These are phyloP conservation scores for Dichetophora obliterata DNA, from an alignment of 2,888 invertebrate species.

Conservation along the genomic window DNA sequence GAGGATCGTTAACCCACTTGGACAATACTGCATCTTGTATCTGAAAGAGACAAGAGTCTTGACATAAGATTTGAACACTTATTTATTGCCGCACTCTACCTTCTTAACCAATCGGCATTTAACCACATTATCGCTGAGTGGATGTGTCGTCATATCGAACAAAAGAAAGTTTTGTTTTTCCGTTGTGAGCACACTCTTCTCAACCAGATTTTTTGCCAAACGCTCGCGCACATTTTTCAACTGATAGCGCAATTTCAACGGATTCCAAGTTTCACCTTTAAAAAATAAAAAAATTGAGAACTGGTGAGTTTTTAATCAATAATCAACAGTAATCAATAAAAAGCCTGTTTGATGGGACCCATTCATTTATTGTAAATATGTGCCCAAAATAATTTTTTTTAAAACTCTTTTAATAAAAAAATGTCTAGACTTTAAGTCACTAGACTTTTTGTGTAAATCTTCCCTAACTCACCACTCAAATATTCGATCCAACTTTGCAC, in stretches of 20 bases:
- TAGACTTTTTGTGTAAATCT: not conserved
- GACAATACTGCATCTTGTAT: conserved; percentile 97
- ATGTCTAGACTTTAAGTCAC: not conserved
- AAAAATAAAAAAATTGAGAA: conserved; percentile 1
- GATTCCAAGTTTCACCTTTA: conserved; percentile 99
- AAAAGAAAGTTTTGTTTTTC: conserved; percentile 99
- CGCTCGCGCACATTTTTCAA: conserved; percentile 98
- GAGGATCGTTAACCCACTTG: conserved; percentile 97
- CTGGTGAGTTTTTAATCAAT: not conserved
- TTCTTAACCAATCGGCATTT: conserved; percentile 98
- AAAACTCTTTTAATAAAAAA: not conserved
- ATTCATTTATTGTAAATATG: not conserved
- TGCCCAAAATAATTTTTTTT: not conserved
- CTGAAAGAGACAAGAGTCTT: conserved; percentile 68
- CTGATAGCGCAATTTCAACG: conserved; percentile 97
- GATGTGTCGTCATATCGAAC: conserved; percentile 99
- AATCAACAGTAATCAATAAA: not conserved
- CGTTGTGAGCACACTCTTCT: conserved; percentile 98
- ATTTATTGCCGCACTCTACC: conserved; percentile 70
- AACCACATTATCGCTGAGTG: conserved; percentile 93
- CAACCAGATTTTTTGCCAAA: conserved; percentile 98
- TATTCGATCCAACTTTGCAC: conserved; percentile 99
- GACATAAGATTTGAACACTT: not conserved
- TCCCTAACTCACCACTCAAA: conserved; percentile 84
- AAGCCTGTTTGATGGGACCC: not conserved